phyloP scores from a whole-genome alignment of 2,113 vertebrate genomes.

The Mormyrus iriodes region DNA sequence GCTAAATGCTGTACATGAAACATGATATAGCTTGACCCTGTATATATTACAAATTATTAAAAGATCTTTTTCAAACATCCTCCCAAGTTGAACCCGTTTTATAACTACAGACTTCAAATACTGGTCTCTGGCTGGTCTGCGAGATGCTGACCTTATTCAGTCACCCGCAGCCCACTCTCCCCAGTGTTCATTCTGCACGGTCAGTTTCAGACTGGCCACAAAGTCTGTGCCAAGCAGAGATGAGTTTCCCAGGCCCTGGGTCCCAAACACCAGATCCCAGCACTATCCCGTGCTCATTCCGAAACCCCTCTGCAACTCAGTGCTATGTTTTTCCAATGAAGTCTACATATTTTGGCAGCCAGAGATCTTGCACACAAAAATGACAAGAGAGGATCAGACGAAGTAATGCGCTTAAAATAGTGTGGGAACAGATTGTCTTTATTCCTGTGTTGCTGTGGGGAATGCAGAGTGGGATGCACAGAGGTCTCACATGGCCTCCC shows the following conservation, averaged over 20 bases:
- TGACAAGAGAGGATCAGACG: constrained; percentile 36
- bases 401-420: constrained; percentile 38
- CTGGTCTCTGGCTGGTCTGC: not conserved
- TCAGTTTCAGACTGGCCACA: constrained; percentile 54
- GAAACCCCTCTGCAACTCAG: constrained; percentile 38
- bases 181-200: constrained; percentile 43
- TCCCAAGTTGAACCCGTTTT: not conserved
- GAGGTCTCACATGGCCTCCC: constrained; percentile 31
- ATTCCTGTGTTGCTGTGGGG: constrained; percentile 36
- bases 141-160: not conserved
- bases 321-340: constrained; percentile 45
- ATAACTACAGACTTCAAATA: not conserved
- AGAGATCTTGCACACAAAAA: constrained; percentile 41
- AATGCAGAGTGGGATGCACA: constrained; percentile 34
- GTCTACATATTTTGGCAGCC: constrained; percentile 47
- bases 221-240: constrained; percentile 44
- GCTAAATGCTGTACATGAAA: not conserved
- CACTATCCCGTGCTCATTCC: constrained; percentile 35
- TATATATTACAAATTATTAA: not conserved
- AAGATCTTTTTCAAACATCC: not conserved
- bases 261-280: constrained; percentile 39
- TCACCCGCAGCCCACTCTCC: constrained; percentile 22
- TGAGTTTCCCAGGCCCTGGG: constrained; percentile 56
- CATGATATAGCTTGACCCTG: not conserved
- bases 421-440: constrained; percentile 50